Evolutionary conservation across 2,888 invertebrate species (phyloP).

Genomic region (Cryptosula pallasiana): DNA sequence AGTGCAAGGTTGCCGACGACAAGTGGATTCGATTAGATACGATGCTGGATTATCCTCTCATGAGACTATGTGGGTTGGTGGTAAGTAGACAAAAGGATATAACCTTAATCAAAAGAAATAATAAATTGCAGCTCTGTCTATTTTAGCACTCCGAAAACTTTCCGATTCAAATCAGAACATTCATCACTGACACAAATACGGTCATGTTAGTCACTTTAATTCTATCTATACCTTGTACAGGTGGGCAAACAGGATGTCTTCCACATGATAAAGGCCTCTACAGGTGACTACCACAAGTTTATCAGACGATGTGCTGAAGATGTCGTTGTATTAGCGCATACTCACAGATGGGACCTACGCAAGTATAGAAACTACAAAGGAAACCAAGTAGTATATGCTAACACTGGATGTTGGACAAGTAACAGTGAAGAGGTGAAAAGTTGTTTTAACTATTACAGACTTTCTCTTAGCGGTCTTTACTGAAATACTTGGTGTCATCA

Average conservation of each 20-base stretch:
- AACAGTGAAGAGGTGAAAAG: conserved; percentile 17
- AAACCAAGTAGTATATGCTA: conserved; percentile 19
- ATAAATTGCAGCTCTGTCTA: no score
- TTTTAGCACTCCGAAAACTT: no score
- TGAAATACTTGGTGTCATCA: no score
- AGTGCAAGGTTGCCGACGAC: not conserved
- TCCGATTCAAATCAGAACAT: no score
- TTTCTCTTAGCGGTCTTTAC: no score
- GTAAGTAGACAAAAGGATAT: no score
- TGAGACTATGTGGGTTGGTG: not conserved
- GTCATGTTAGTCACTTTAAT: no score
- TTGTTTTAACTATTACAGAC: no score
- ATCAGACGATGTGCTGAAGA: conserved; percentile 9
- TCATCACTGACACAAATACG: no score
- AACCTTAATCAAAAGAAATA: no score
- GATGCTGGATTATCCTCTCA: not conserved
- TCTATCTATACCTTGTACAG: not conserved
- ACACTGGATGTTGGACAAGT: conserved; percentile 15
- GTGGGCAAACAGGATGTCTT: conserved; percentile 16
- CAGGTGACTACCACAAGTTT: conserved; percentile 18
- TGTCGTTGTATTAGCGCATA: conserved; percentile 9
- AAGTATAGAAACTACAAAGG: conserved; percentile 22
- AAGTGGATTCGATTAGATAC: not conserved
- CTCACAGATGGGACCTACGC: conserved; percentile 16
- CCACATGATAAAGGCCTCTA: conserved; percentile 15